Evolutionary conservation across 2,888 invertebrate genomes (phyloP), one percentile per base, ranked within the genome.

Genomic region (Branchellion lobata): DNA sequence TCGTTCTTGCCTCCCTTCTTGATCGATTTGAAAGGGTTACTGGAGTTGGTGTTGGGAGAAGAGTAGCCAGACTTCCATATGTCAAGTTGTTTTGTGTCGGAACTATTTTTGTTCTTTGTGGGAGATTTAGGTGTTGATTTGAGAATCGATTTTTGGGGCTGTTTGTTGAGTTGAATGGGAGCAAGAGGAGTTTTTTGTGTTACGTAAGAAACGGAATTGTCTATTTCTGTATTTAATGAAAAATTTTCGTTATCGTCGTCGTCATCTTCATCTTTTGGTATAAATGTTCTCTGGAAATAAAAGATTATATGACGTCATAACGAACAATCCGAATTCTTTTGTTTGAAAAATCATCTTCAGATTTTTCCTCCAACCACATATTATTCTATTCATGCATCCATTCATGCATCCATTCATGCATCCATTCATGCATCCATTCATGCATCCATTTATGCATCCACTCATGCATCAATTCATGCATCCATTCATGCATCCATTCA

Each of bases 211-310:
- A 51, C 29, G 5, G 75, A 33, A 18, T 57, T 57, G n/a, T 18
- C 61, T 14, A 53, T 29, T 21, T 53, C 75, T 2, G 33, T 75
- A 29, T 40, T 24, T 3, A 33, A 8, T 5, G 33, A 18, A 11
- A 14, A 24, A 24, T 2, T 40, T 47, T 75, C 75, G 18, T 40
- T 31, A 21, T 75, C 75, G 3, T 75, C 75, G 18, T 75, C 75
- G 1, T 75, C 75, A 3, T 53, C 51, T 29, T 75, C 75, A 18
- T 75, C 75, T 29, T 40, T 75, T 53, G 31, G n/a, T 21, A 75
- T 51, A 53, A 75, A 51, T 27, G 47, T 75, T 75, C 75, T 51
- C 75, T 75, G 75, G 5, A 24, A n/a, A 21, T n/a, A n/a, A 72
- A 40, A 33, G 3, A 57, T 5, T 5, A 40, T 5, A 8, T 40